These are phyloP conservation scores for Drepana arcuata DNA, from an alignment of 1,140 invertebrate genomes.

Conservation along the genomic window DNA sequence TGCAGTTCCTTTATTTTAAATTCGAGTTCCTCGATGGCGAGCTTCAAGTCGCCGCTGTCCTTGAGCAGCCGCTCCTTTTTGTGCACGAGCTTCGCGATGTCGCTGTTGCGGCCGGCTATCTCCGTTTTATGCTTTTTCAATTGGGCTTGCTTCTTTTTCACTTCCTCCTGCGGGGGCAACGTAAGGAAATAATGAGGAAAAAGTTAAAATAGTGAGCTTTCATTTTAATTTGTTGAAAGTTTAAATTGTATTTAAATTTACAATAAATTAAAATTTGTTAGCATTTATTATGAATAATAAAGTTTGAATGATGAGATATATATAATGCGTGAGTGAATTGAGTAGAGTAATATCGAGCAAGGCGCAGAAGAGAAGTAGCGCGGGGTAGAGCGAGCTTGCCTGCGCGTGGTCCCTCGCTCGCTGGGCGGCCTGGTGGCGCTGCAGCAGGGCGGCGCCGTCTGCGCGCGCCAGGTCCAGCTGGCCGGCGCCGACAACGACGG, in stretches of 20 bases:
- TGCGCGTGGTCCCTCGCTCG: slow-evolving; percentile 65
- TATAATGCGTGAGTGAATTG: too few species aligned
- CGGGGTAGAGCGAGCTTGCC: too few species aligned
- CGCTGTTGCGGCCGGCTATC: slow-evolving; percentile 83
- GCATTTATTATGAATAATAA: too few species aligned
- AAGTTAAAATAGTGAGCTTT: too few species aligned
- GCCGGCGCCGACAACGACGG: slow-evolving; percentile 76
- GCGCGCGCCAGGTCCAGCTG: slow-evolving; percentile 73
- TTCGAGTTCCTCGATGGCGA: slow-evolving; percentile 86
- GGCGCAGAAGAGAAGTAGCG: too few species aligned
- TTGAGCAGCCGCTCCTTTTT: slow-evolving; percentile 82
- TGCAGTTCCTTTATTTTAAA: slow-evolving; percentile 78
- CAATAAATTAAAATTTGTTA: too few species aligned
- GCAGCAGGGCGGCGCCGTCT: slow-evolving; percentile 55
- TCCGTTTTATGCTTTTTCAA: slow-evolving; percentile 84
- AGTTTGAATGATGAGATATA: too few species aligned
- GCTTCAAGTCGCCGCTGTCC: slow-evolving; percentile 76
- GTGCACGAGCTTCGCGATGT: slow-evolving; percentile 76
- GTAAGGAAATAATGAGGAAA: too few species aligned
- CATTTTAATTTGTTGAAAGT: too few species aligned
- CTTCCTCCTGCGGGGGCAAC: slow-evolving; percentile 39
- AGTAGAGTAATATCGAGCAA: too few species aligned
- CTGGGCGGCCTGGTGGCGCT: slow-evolving; percentile 54
- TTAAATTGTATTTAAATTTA: too few species aligned
- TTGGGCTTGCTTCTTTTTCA: slow-evolving; percentile 73